Percentiles rank a stretch among this genome's conserved stretches.
These are phyloP conservation scores for Stratiolaelaps scimitus DNA, from an alignment of 1,140 invertebrate species.

Conservation along the genomic window DNA sequence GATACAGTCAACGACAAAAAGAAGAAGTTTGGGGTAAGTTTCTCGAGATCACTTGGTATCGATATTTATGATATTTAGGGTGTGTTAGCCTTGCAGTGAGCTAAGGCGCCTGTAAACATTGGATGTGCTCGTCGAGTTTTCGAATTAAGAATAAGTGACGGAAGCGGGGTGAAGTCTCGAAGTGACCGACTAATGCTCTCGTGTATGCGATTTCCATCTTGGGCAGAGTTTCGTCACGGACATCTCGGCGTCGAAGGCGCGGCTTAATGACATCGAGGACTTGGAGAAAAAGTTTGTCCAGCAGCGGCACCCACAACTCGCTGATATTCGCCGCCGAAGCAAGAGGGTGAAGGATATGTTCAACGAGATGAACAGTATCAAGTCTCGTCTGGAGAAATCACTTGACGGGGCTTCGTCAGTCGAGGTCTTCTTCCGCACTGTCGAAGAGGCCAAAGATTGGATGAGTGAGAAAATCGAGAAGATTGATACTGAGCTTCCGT, in stretches of 20 bases:
- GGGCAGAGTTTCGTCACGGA: constrained; percentile 82
- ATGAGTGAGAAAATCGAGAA: constrained; percentile 75
- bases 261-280: constrained; percentile 73
- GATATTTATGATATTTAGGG: constrained; percentile 16
- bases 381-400: constrained; percentile 56
- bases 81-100: too few relatives aligned
- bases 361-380: constrained; percentile 71
- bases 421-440: constrained; percentile 81
- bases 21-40: constrained; percentile 71
- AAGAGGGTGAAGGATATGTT: constrained; percentile 41
- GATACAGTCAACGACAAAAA: constrained; percentile 87
- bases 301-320: constrained; percentile 73
- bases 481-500: constrained; percentile 53
- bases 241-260: constrained; percentile 74
- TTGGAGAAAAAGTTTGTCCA: constrained; percentile 72
- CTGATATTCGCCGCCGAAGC: constrained; percentile 56
- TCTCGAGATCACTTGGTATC: constrained; percentile 26
- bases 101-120: constrained; percentile 23
- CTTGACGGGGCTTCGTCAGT: constrained; percentile 74
- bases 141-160: too few relatives aligned
- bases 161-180: too few relatives aligned
- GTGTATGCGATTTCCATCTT: constrained; percentile 31
- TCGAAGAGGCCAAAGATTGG: constrained; percentile 83
- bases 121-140: too few relatives aligned
- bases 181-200: too few relatives aligned